These are phyloP conservation scores for Uria lomvia DNA, from an alignment of 2,113 vertebrate genomes.

Conservation along the genomic window DNA sequence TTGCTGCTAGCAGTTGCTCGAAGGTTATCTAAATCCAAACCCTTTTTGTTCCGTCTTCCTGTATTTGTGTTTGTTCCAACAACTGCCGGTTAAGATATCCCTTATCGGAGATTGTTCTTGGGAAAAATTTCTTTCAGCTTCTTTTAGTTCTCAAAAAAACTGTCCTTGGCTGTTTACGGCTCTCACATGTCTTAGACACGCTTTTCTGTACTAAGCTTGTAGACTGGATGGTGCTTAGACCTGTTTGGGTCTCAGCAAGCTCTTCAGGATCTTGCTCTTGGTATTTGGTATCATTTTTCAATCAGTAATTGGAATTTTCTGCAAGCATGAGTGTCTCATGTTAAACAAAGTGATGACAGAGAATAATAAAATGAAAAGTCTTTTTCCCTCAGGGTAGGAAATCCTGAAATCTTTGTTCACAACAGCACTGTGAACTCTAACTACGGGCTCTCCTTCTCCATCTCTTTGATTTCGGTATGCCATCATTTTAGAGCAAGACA, in stretches of 20 bases:
- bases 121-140: neutral
- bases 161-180: neutral
- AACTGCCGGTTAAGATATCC: neutral
- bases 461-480: neutral
- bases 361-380: constrained; percentile 13
- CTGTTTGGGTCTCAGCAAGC: neutral
- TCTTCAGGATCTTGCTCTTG: neutral
- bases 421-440: neutral
- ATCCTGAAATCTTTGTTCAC: constrained; percentile 11
- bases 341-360: constrained; percentile 20
- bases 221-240: neutral
- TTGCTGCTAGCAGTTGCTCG: neutral
- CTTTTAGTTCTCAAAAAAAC: neutral
- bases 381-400: constrained; percentile 17
- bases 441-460: neutral
- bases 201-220: neutral
- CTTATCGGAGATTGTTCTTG: neutral
- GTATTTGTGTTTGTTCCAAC: neutral
- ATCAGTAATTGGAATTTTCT: constrained; percentile 35
- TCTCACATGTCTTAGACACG: neutral
- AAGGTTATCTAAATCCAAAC: neutral
- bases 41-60: neutral
- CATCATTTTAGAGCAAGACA: neutral
- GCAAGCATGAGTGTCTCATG: neutral
- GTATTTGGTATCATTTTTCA: neutral